Evolutionary conservation across 2,797 vertebrate species (phyloP), one percentile per base, ranked within the genome.

Genomic region (Hapalemur alaotrensis): DNA sequence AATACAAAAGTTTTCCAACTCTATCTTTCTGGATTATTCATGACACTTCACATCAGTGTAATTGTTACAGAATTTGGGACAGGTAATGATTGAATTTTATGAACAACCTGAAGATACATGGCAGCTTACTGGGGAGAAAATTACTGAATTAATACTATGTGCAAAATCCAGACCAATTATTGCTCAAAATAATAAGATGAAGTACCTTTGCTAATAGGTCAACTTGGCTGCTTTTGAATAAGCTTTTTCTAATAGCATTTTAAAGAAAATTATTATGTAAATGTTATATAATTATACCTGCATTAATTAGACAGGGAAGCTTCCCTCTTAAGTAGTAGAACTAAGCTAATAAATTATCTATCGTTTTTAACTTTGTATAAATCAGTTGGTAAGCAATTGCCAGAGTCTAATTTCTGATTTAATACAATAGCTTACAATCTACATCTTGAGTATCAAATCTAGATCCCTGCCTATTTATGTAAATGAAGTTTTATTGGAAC

Each of bases 41-140:
- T 98, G 97, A 93, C 88, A 52, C 98, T 99, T 70, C 85, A 95
- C 0, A 75, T 98, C 79, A 97, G 97, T 63, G 98, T 96, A 61
- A 67, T 41, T 18, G 96, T 98, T 59, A 98, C 91, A 6, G 98
- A 98, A 95, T 98, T 95, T 75, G 98, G 98, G 87, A 99, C 98
- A 98, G 98, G 98, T 98, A 98, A 98, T n/a, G 1, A 22, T 13
- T 30, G 38, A 41, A n/a, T 92, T 88, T 90, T 78, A 65, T 25
- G 28, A 46, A 35, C 1, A 48, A 35, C 22, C n/a, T 69, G 76
- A 15, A n/a, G 52, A 25, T 17, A n/a, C 17, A 54, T 28, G 7
- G 22, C 48, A 54, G 38, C 30, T 73, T 18, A 32, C 17, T 52
- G 14, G 30, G 41, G 25, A 69, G 43, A 82, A 41, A 0, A 41